Conservation (phyloP, 2,113 vertebrate genomes). For the Gallinago paraguaiae region DNA sequence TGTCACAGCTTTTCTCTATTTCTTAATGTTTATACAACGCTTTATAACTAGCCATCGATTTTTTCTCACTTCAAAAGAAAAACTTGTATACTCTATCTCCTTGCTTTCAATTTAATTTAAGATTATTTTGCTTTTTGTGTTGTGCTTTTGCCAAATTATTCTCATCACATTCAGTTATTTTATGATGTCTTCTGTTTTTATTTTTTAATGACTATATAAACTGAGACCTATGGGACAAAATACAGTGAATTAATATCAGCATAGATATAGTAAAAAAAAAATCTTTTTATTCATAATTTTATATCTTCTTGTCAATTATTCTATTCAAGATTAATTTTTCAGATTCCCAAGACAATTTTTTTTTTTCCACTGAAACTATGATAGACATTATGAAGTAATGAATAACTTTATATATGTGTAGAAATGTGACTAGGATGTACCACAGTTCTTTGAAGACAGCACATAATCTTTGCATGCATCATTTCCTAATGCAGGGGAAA, state of each 20-base stretch:
- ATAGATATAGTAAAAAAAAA: not conserved
- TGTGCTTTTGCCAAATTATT: not conserved
- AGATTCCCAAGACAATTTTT: not conserved
- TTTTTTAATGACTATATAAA: not conserved
- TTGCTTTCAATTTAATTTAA: not conserved
- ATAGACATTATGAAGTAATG: not conserved
- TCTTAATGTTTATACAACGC: not conserved
- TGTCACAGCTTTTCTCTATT: not conserved
- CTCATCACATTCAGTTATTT: not conserved
- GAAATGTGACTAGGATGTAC: not conserved
- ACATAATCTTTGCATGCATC: not conserved
- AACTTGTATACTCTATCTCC: not conserved
- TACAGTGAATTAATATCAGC: not conserved
- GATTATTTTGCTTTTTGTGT: not conserved
- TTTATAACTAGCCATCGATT: not conserved
- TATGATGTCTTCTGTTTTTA: not conserved
- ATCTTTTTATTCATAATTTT: accelerated
- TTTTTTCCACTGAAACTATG: not conserved
- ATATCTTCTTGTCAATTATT: not conserved
- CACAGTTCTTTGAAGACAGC: not conserved
- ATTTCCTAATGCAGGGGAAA: not conserved
- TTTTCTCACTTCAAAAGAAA: not conserved
- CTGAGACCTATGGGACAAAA: not conserved
- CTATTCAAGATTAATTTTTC: not conserved
- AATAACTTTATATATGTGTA: not conserved